These are phyloP conservation scores for Conus ventricosus DNA, from an alignment of 1,140 invertebrate genomes.

Conservation along the genomic window DNA sequence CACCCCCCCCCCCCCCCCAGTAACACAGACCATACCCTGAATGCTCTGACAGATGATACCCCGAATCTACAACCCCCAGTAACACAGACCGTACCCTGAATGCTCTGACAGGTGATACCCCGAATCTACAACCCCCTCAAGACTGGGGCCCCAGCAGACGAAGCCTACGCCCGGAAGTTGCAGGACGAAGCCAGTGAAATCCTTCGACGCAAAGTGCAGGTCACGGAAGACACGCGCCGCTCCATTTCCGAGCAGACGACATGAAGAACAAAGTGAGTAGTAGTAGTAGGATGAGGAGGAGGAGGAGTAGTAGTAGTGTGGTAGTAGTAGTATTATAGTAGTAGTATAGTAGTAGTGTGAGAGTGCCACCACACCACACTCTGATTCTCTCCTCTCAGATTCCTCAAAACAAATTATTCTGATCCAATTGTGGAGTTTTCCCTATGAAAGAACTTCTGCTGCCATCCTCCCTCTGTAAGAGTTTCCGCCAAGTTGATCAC, in stretches of 20 bases:
- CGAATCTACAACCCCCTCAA: conserved; percentile 46
- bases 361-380: not conserved
- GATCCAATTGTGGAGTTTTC: too few relatives aligned
- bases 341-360: not conserved
- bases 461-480: too few relatives aligned
- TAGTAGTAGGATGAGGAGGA: not conserved
- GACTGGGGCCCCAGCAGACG: conserved; percentile 58
- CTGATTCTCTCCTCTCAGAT: too few relatives aligned
- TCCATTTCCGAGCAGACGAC: conserved; percentile 34
- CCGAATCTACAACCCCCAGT: not conserved
- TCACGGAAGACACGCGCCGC: conserved; percentile 42
- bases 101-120: conserved; percentile 34
- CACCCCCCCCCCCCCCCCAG: too few relatives aligned
- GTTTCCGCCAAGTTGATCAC: too few relatives aligned
- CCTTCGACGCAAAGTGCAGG: conserved; percentile 38
- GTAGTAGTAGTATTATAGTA: too few relatives aligned
- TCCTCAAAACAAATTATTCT: too few relatives aligned
- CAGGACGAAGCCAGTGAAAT: conserved; percentile 45
- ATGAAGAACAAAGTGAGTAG: conserved; percentile 33
- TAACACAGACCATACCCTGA: too few relatives aligned
- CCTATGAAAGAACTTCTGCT: too few relatives aligned
- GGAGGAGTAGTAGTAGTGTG: not conserved
- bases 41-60: too few relatives aligned
- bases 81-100: not conserved
- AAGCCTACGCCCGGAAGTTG: conserved; percentile 53